Base-by-base conservation (phyloP, 2,888 invertebrate species). In the Tuta absoluta region DNA sequence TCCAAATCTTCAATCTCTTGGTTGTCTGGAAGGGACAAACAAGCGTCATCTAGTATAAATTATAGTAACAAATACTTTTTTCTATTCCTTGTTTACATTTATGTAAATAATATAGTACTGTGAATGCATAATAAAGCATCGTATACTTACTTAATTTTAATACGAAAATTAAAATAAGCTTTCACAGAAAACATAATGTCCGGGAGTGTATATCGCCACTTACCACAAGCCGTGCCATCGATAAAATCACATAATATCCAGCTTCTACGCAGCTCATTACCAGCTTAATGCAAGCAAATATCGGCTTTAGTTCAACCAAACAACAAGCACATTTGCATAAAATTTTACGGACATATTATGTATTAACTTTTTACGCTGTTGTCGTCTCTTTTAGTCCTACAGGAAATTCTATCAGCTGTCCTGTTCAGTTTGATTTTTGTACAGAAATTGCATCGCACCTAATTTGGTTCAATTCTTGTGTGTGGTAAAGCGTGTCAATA, bases 221-320 rank as follows among this genome's bases (percentile, higher is more conserved):
- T 5, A 41, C 41, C 41, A 14, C n/a, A 28, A 4, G 7, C 2
- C 7, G n/a, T 11, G 12, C 11, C 11, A 23, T 28, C 24, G 23
- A 56, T 56, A 49, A 2, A 19, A 49, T 49, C 49, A 21, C 49
- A 19, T 56, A n/a, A 56, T 53, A 24, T 14, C 14, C 41, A 7
- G 41, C 41, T 12, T 24, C 53, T 2, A 33, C 56, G 23, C 56
- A 14, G 56, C 28, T 28, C 56, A 24, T 56, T 56, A 56, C 14
- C 28, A n/a, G 23, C 24, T 24, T 56, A 56, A 28, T 7, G 8
- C 28, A 56, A 56, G 56, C 56, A 56, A 56, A 41, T 14, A 41
- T 41, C 41, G 41, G 41, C 41, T 11, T 51, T 51, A 23, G 23
- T 12, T 33, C 56, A n/a, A 56, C 14, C 56, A 7, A n/a, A 56